Evolutionary conservation across 1,140 invertebrate genomes (phyloP), one percentile per base, ranked within the genome.

Genomic region (Leucophenga varia): DNA sequence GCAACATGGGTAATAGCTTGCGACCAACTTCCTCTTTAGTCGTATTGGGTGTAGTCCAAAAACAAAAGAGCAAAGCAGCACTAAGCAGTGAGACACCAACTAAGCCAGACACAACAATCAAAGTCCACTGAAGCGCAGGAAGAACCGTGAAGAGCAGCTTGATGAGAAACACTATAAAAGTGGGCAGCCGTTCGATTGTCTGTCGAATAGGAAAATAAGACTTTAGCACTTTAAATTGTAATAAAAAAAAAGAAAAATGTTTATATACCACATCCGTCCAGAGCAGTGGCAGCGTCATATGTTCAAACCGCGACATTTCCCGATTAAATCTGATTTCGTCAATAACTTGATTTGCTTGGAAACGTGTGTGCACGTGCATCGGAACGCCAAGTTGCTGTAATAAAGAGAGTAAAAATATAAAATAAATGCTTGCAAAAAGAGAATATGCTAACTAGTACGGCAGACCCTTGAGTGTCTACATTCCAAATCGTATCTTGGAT

Each of bases 341-440:
- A 53, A 87, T 78, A 2, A 85, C 74, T n/a, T 88, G 70, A 68
- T 86, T 89, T 21, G 84, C 78, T 70, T 89, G 87, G 14, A 88
- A 58, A 12, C 81, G 80, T 10, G 85, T 79, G 20, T 78, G 76
- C 0, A 81, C 79, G 13, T 74, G 54, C 36, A 88, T 49, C 0
- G 83, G 82, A 1, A 85, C 59, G 7, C 87, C 86, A 6, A 83
- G 45, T 45, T 77, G 65, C 83, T 85, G 51, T 34, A 53, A 54
- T 39, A 45, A 38, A 32, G 5, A 12, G 22, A 40, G 14, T n/a
- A 10, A 19, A 28, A 14, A 44, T 3, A 13, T 36, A 10, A 6
- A 43, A 48, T 36, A 20, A 2, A 37, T 31, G 10, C 34, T 14
- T 17, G 10, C 9, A 3, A 28, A 20, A 28, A 20, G 8, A 4